These are phyloP conservation scores for Tinea semifulvella DNA, from an alignment of 2,888 invertebrate genomes.

Conservation along the genomic window DNA sequence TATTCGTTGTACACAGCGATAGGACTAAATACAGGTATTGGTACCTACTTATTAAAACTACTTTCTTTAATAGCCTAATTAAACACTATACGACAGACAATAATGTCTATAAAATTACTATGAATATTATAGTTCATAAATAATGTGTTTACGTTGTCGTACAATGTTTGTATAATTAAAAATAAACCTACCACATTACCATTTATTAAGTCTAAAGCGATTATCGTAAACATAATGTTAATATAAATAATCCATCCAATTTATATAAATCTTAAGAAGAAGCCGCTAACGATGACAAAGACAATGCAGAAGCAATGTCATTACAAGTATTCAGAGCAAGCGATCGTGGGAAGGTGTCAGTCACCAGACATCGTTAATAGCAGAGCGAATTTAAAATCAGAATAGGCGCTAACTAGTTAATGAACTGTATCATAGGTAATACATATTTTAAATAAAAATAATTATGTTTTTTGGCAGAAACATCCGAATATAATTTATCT, in stretches of 20 bases:
- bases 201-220: neutral
- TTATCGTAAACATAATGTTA: neutral
- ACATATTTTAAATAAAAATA: no score
- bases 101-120: neutral
- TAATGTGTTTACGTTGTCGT: no score
- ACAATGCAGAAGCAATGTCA: slow-evolving; percentile 25
- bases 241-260: neutral
- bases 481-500: no score
- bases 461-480: no score
- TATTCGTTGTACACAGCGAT: no score
- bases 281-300: slow-evolving; percentile 8
- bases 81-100: neutral
- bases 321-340: slow-evolving; percentile 48
- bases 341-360: slow-evolving; percentile 50
- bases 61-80: neutral
- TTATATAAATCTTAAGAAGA: slow-evolving; percentile 2
- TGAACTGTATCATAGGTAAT: no score
- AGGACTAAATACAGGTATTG: no score
- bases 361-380: slow-evolving; percentile 37
- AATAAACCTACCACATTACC: no score
- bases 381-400: slow-evolving; percentile 32
- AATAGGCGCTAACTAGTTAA: slow-evolving; percentile 22
- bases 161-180: no score
- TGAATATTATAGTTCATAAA: no score
- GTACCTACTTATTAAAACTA: no score